Percentiles rank a stretch among this genome's conserved stretches.
Evolutionary conservation across 2,797 vertebrate genomes (phyloP).

Genomic region (Masticophis lateralis): DNA sequence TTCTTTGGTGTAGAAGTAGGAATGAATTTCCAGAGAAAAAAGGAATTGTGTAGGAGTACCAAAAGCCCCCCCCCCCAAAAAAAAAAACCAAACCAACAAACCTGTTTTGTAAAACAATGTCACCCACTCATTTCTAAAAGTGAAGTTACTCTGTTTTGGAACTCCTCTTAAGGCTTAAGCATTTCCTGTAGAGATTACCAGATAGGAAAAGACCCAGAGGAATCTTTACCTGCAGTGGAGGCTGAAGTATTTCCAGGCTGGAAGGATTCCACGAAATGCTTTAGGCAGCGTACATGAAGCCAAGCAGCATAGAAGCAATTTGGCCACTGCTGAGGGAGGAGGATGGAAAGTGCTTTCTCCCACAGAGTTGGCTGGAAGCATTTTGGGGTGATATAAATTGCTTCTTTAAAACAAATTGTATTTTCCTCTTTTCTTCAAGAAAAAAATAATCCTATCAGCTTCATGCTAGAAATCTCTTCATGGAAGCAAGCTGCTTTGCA

Average conservation of each 20-base stretch:
- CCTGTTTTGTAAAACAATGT: not conserved
- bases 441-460: not conserved
- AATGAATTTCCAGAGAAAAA: no score
- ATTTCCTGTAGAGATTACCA: not conserved
- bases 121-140: not conserved
- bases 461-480: not conserved
- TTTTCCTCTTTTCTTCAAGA: not conserved
- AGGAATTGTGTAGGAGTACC: no score
- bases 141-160: not conserved
- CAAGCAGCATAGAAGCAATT: not conserved
- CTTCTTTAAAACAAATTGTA: not conserved
- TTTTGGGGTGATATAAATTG: not conserved
- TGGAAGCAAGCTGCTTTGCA: not conserved
- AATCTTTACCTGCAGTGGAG: not conserved
- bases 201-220: not conserved
- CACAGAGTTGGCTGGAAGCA: not conserved
- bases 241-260: not conserved
- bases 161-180: not conserved
- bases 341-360: not conserved
- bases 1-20: no score
- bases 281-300: not conserved
- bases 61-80: not conserved
- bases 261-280: not conserved
- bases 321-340: not conserved
- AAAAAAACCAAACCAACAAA: not conserved